phyloP scores from a whole-genome alignment of 2,888 invertebrate species.

The Ischnus inquisitorius region DNA sequence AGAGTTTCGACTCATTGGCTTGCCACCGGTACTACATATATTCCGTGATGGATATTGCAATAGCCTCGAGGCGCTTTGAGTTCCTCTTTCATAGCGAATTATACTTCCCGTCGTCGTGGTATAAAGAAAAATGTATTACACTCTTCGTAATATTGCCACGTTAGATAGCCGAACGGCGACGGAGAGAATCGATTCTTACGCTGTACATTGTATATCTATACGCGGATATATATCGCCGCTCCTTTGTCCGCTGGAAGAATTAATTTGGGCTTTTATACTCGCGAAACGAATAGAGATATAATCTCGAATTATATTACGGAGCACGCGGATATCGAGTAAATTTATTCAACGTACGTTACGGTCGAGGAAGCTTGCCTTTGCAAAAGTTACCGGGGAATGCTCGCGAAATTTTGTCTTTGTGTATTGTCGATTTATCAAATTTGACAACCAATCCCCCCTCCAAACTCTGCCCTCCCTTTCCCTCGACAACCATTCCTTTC shows the following conservation, averaged over 20 bases:
- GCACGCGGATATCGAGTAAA: background rate
- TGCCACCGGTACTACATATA: slow-evolving; percentile 1
- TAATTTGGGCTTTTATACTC: slow-evolving; percentile 4
- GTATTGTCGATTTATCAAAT: background rate
- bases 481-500: background rate
- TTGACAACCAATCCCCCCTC: background rate
- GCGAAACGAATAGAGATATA: background rate
- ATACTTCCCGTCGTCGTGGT: background rate
- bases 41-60: background rate
- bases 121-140: slow-evolving; percentile 15
- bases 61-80: background rate
- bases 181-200: background rate
- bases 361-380: background rate
- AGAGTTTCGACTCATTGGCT: slow-evolving; percentile 31
- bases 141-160: background rate
- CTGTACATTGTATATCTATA: background rate
- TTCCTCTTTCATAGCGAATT: slow-evolving; percentile 37
- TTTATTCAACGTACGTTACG: background rate
- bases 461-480: background rate
- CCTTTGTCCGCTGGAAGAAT: background rate
- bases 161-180: background rate
- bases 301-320: background rate
- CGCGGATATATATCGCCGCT: too few relatives aligned
- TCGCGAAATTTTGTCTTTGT: background rate
- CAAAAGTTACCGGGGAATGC: background rate